Evolutionary conservation across 2,797 vertebrate species (phyloP).

Genomic region (Halcyon leucocephala): DNA sequence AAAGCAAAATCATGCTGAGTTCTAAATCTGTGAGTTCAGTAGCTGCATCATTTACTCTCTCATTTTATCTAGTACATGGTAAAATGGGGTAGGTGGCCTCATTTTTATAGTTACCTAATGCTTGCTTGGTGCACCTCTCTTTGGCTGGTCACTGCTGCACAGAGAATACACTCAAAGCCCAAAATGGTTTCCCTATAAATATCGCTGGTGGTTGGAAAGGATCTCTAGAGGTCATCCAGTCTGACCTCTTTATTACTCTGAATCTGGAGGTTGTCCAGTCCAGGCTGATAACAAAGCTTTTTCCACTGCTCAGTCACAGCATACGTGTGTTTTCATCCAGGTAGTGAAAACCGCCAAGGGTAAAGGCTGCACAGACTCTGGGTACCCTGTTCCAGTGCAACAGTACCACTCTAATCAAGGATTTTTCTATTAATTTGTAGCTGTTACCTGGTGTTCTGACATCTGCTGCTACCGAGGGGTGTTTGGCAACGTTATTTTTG

Average conservation of each 20-base stretch:
- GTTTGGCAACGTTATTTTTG: neutral
- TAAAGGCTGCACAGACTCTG: neutral
- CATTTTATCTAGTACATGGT: neutral
- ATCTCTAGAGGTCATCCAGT: neutral
- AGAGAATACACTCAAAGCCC: neutral
- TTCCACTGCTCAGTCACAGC: neutral
- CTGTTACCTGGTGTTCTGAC: neutral
- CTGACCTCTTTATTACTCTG: neutral
- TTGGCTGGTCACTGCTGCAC: neutral
- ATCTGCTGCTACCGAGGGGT: neutral
- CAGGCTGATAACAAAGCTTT: neutral
- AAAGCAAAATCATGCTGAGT: neutral
- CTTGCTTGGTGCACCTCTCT: neutral
- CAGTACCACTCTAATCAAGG: neutral
- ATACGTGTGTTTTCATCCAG: rapidly evolving
- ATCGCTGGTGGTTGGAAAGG: neutral
- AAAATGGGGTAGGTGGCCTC: neutral
- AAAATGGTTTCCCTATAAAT: slow-evolving; percentile 3
- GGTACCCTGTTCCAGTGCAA: neutral
- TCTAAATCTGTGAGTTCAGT: neutral
- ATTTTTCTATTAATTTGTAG: neutral
- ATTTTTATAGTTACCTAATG: neutral
- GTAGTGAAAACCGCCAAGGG: neutral
- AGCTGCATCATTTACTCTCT: neutral
- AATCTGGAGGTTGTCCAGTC: neutral